Conservation (phyloP, 2,113 vertebrate genomes). For the Lepus timidus region DNA sequence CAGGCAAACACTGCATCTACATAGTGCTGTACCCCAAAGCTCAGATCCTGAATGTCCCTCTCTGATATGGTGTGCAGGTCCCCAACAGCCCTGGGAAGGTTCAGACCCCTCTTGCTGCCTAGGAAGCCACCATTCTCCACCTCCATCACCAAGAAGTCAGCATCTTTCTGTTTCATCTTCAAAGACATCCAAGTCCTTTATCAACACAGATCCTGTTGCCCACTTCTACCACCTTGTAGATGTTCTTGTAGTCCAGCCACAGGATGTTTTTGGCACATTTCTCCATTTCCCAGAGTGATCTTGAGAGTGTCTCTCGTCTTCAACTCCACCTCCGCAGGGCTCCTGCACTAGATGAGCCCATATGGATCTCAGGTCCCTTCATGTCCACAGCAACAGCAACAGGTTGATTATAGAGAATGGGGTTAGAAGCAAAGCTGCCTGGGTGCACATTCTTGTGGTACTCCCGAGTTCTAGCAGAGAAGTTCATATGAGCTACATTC, state of each 20-base stretch:
- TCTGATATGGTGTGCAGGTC: slow-evolving; percentile 96
- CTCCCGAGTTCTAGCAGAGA: too few relatives aligned
- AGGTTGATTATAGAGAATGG: too few relatives aligned
- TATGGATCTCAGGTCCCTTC: too few relatives aligned
- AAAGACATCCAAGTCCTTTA: slow-evolving; percentile 96
- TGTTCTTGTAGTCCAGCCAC: slow-evolving; percentile 99
- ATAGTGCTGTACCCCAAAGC: slow-evolving; percentile 96
- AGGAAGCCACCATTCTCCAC: slow-evolving; percentile 95
- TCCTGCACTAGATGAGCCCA: too few relatives aligned
- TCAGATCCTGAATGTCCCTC: slow-evolving; percentile 96
- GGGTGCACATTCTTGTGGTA: too few relatives aligned
- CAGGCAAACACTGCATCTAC: slow-evolving; percentile 99
- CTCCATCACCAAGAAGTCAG: slow-evolving; percentile 91
- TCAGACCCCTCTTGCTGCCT: slow-evolving; percentile 98
- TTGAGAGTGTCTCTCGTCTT: slow-evolving; percentile 93
- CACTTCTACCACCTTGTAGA: slow-evolving; percentile 93
- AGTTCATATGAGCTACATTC: too few relatives aligned
- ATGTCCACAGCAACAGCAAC: too few relatives aligned
- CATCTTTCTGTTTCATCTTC: slow-evolving; percentile 94
- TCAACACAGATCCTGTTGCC: slow-evolving; percentile 95
- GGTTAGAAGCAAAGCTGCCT: too few relatives aligned
- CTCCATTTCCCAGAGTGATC: slow-evolving; percentile 94
- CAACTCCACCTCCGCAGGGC: slow-evolving; percentile 97
- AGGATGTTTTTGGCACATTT: slow-evolving; percentile 94
- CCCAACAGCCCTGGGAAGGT: slow-evolving; percentile 95